Conservation (phyloP, 2,113 vertebrate species). For the Etheostoma spectabile region DNA sequence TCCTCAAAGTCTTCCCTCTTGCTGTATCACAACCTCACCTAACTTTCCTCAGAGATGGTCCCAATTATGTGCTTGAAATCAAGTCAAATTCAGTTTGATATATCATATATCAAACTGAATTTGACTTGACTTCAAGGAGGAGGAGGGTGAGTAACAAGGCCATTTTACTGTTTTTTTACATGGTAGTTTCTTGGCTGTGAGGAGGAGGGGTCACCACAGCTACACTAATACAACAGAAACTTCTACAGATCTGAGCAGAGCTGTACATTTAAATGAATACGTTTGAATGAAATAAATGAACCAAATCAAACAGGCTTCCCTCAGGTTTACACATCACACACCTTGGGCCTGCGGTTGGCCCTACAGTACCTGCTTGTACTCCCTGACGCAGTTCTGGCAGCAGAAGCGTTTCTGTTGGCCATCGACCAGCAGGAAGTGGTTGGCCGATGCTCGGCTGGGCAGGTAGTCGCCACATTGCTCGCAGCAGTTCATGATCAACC, state of each 20-base stretch:
- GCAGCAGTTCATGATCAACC: conserved; percentile 99
- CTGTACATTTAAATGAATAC: background rate
- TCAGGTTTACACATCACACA: background rate
- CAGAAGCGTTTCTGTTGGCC: conserved; percentile 99
- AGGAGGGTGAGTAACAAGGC: background rate
- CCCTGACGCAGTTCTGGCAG: conserved; percentile 95
- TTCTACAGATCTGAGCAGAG: background rate
- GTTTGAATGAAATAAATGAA: background rate
- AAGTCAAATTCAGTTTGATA: too few species aligned
- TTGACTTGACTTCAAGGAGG: too few species aligned
- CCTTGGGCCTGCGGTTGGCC: background rate
- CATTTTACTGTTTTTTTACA: conserved; percentile 4
- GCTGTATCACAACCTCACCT: too few species aligned
- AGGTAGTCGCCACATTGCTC: conserved; percentile 98
- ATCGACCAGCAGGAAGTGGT: conserved; percentile 93
- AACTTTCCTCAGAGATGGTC: too few species aligned
- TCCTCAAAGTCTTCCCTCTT: too few species aligned
- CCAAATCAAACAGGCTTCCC: background rate
- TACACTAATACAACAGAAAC: background rate
- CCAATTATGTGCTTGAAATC: too few species aligned
- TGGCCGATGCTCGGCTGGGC: conserved; percentile 93
- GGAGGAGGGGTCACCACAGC: background rate
- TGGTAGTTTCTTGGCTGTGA: background rate
- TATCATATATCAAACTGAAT: too few species aligned
- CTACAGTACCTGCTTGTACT: conserved; percentile 94